Conservation (phyloP, 2,888 invertebrate species). For the Halictus quadricinctus region DNA sequence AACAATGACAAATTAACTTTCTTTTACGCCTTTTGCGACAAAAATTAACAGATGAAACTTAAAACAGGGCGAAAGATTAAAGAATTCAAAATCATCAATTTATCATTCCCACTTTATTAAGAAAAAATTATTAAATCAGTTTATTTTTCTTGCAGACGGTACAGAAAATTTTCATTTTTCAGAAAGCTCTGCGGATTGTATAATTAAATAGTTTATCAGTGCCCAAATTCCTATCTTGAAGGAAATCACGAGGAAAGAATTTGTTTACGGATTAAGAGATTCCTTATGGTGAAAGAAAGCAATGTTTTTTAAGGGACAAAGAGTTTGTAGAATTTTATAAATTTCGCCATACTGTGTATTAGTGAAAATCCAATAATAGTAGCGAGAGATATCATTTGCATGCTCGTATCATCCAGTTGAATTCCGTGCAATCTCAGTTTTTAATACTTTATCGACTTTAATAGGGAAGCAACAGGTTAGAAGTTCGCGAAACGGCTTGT, state of each 20-base stretch:
- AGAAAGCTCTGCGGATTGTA: too few relatives aligned
- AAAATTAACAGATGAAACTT: background rate
- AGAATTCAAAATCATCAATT: too few relatives aligned
- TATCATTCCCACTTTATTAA: too few relatives aligned
- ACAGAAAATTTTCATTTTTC: too few relatives aligned
- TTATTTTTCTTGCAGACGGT: too few relatives aligned
- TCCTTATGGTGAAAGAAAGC: too few relatives aligned
- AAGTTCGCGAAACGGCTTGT: constrained; percentile 4
- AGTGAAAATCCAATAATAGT: background rate
- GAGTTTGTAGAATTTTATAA: background rate
- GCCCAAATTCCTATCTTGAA: too few relatives aligned
- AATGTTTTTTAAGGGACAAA: background rate
- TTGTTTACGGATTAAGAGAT: background rate
- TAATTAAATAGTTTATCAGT: too few relatives aligned
- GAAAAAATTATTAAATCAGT: too few relatives aligned
- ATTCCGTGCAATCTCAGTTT: background rate
- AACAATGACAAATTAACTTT: background rate
- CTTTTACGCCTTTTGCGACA: background rate
- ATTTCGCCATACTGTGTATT: too few relatives aligned
- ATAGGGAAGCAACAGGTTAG: background rate
- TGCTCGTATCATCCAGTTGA: background rate
- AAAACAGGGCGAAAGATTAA: background rate
- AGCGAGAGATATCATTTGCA: background rate
- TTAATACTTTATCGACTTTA: background rate
- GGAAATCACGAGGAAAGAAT: too few relatives aligned